Evolutionary conservation across 2,113 vertebrate genomes (phyloP), one percentile per base, ranked within the genome.

Genomic region (Morone chrysops): DNA sequence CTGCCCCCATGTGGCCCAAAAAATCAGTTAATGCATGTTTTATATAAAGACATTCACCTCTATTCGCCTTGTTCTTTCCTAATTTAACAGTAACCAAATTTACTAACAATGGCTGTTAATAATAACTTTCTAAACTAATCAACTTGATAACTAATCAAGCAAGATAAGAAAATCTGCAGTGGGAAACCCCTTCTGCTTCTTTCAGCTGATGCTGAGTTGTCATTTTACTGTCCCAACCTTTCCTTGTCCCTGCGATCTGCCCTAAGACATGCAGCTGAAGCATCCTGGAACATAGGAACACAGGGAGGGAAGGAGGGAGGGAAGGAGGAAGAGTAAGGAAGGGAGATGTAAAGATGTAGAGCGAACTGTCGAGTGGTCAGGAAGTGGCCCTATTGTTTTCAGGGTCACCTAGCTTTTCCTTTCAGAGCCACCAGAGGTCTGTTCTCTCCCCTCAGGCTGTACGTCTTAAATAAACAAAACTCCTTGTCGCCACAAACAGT

Each of bases 361-460:
- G 56, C 40, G 40, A 41, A 17, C 72, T 62, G 82, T 31, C n/a
- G 74, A 85, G 85, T 53, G 87, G 70, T 41, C 92, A 94, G 96
- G 95, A 96, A 94, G 91, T 87, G 74, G 72, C 81, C 70, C 93
- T 90, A 95, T 96, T 96, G 96, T 96, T 94, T 92, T 94, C 91
- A 92, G 82, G 85, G 87, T 87, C 85, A 86, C 84, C 77, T 86
- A 48, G 80, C 84, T 86, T 92, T 95, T 93, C 92, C 93, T 91
- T 79, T 82, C 88, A 81, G 83, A 78, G 70, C 80, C 80, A 74
- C 75, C 78, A 77, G 75, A 80, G 81, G 72, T 78, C 82, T 43
- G 80, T 61, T 88, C 85, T 80, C 81, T 83, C 90, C 87, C 50
- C 82, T 84, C 45, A 51, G 83, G 70, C 56, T 31, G 76, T 47